Evolutionary conservation across 2,113 vertebrate genomes (phyloP), one percentile per base, ranked within the genome.

Genomic region (Hemiprocne comata): DNA sequence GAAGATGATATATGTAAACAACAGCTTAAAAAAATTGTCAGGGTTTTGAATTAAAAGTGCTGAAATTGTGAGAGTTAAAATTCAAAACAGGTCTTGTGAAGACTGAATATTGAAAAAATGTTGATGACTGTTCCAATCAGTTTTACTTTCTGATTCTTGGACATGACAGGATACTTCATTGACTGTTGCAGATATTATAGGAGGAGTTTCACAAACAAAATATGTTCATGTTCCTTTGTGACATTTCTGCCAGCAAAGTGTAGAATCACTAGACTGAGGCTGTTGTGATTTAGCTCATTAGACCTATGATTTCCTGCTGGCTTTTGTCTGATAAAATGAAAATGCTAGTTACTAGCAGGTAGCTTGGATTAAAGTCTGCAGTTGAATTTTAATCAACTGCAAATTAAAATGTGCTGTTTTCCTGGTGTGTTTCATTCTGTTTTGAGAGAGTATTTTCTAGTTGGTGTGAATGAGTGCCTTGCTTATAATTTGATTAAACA

Each of bases 181-280:
- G 54, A 7, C 38, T 61, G 17, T 25, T 88, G 40, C 36, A 80
- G 44, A 21, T 72, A 4, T 8, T 62, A 10, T 1, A 31, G 50
- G 5, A n/a, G 13, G 50, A 34, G 23, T 84, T 74, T 44, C 25
- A 50, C 36, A 40, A 46, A 31, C 4, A 71, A 58, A 62, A 42
- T 55, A 5, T 0, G 0, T 25, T 78, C 7, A 3, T 18, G 5
- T 62, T 90, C 17, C 40, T 76, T 65, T 81, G n/a, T 84, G 38
- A 17, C 7, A 23, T 62, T 88, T 73, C 21, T 90, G 33, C 9
- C 17, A 62, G 12, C 65, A 65, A 73, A 66, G 57, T 28, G 20
- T 11, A 17, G 9, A 88, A 40, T 80, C 3, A 13, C 9, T 42
- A 0, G 0, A 11, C 8, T 19, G 13, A 51, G 38, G 15, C 21